Base-by-base conservation (phyloP, 2,888 invertebrate genomes). In the Nymphalis polychloros region DNA sequence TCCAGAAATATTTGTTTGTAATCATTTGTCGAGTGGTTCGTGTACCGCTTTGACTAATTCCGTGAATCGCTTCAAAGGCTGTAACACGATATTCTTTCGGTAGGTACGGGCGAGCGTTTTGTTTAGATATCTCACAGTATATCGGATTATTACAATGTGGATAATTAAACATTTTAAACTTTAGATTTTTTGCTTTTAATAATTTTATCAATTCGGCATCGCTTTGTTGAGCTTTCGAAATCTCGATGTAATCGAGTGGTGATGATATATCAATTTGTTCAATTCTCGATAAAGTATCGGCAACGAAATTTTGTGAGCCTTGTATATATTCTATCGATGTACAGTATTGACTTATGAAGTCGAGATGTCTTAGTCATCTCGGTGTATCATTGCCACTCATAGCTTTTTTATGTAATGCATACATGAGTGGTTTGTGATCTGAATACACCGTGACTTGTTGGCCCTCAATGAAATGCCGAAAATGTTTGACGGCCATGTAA, bases 201-300 rank as follows among this genome's bases (percentile, higher is more conserved):
- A 62, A n/a, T 4, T 52, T 16, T 47, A 67, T 63, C 19, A 69
- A 46, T 57, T 69, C 62, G 5, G 41, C 31, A 16, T 66, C 66
- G 35, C 60, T 59, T 48, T 61, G 60, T 64, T 70, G 71, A 31
- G 68, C 68, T 17, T 52, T 63, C 1, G 69, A 61, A 59, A 71
- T 55, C 53, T 67, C n/a, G 13, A 16, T 48, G 16, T 48, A 48
- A 16, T 48, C 48, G 48, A 48, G 16, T 48, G n/a, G 41, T 4
- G 71, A 74, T 46, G 71, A 50, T 2, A 69, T 59, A 61, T 72
- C 72, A 13, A 71, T 71, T 17, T 31, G 23, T 59, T 53, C 47
- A 10, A 41, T 64, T 59, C 50, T 55, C 19, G 59, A 41, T 53
- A 49, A 59, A 17, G 41, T 41, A 57, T 71, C 68, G 6, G 70